Conservation (phyloP, 2,888 invertebrate species). For the Keiferia lycopersicella region DNA sequence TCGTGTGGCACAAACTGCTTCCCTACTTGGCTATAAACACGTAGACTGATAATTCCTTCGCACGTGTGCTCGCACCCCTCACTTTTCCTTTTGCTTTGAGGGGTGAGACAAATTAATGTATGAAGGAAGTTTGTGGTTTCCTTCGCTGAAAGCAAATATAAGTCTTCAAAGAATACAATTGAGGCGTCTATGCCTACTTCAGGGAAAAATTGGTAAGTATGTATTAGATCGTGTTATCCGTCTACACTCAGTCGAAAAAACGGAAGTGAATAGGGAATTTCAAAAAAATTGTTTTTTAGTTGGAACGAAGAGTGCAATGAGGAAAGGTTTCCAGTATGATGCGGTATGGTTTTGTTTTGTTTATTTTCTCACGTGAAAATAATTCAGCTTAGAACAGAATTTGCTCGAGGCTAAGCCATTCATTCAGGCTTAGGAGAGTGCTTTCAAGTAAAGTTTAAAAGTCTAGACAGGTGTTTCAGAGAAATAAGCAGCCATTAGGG, state of each 20-base stretch:
- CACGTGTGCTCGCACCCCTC: slow-evolving; percentile 33
- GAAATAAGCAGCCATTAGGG: not conserved
- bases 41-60: slow-evolving; percentile 43
- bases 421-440: slow-evolving; percentile 35
- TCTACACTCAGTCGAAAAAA: too few species aligned
- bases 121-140: not conserved
- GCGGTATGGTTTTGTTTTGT: not conserved
- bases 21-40: slow-evolving; percentile 37
- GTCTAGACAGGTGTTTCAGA: not conserved
- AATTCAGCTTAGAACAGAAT: not conserved
- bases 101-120: not conserved
- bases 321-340: not conserved
- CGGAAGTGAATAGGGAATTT: too few species aligned
- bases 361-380: not conserved
- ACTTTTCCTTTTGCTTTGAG: slow-evolving; percentile 36
- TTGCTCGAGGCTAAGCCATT: not conserved
- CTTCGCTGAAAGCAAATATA: not conserved
- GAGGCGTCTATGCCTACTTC: too few species aligned
- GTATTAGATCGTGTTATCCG: too few species aligned
- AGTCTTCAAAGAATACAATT: not conserved
- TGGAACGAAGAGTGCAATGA: not conserved
- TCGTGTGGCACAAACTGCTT: slow-evolving; percentile 28
- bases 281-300: not conserved
- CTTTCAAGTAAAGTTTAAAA: not conserved
- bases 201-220: too few species aligned